Conservation (phyloP, 2,113 vertebrate species). For the Leucopsar rothschildi region DNA sequence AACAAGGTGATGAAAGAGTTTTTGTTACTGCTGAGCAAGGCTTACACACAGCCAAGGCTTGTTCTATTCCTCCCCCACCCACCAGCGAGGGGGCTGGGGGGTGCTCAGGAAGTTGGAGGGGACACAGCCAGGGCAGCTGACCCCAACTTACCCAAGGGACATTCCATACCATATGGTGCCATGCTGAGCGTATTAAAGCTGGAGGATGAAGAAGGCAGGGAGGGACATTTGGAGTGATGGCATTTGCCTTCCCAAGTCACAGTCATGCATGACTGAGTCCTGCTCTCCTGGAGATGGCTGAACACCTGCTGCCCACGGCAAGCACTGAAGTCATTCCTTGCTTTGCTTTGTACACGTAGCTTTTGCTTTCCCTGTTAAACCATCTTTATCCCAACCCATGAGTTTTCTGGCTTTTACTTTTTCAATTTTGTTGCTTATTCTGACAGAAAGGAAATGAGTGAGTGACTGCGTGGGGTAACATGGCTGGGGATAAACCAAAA, state of each 20-base stretch:
- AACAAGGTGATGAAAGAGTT: background rate
- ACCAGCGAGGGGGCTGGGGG: rapidly evolving
- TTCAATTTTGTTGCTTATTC: background rate
- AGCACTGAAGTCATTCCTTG: background rate
- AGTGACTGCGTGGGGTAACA: no score
- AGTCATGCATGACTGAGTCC: rapidly evolving
- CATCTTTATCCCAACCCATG: background rate
- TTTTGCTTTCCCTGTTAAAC: background rate
- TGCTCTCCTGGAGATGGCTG: background rate
- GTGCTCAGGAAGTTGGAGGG: background rate
- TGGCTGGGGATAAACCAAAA: background rate
- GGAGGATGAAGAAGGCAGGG: background rate
- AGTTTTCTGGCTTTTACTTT: background rate
- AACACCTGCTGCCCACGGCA: background rate
- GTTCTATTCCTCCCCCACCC: background rate
- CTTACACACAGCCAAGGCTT: background rate
- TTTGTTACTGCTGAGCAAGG: background rate
- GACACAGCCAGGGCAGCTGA: background rate
- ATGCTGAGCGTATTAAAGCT: background rate
- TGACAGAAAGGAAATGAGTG: background rate
- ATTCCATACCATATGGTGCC: background rate
- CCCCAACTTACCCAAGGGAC: background rate
- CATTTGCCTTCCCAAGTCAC: background rate
- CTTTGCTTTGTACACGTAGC: rapidly evolving
- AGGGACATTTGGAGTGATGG: background rate